These are phyloP conservation scores for Chloropsis hardwickii DNA, from an alignment of 2,113 vertebrate genomes.

Conservation along the genomic window DNA sequence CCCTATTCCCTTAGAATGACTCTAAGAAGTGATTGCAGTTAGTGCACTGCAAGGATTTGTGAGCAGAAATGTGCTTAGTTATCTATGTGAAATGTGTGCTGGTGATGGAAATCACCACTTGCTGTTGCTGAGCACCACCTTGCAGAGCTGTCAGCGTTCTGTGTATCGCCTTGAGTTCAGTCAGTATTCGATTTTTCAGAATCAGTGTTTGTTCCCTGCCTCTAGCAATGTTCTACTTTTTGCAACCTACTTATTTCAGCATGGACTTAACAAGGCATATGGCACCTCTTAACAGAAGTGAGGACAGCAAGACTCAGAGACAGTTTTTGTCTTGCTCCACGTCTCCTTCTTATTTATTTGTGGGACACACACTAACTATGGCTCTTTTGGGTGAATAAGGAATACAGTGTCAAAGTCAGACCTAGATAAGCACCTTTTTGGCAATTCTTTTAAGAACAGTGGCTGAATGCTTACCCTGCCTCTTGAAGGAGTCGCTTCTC, in stretches of 20 bases:
- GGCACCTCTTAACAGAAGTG: neutral
- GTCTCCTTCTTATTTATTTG: neutral
- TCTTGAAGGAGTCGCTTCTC: neutral
- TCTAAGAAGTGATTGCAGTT: slow-evolving; percentile 3
- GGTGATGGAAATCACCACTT: neutral
- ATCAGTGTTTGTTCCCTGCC: slow-evolving; percentile 15
- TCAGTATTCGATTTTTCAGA: slow-evolving; percentile 14
- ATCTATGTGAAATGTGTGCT: slow-evolving; percentile 2
- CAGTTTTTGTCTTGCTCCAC: neutral
- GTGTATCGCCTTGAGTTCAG: neutral
- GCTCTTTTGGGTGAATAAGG: neutral
- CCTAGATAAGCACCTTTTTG: neutral
- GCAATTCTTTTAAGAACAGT: neutral
- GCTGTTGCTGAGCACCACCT: neutral
- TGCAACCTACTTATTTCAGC: slow-evolving; percentile 9
- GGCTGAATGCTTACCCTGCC: neutral
- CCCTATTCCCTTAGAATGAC: neutral
- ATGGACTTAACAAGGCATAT: neutral
- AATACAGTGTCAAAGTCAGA: neutral
- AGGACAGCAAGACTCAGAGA: neutral
- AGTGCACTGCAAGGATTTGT: slow-evolving; percentile 13
- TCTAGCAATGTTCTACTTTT: slow-evolving; percentile 32
- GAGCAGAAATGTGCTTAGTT: slow-evolving; percentile 1
- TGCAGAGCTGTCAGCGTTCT: neutral
- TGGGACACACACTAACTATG: neutral